Conservation (phyloP, 2,113 vertebrate genomes). For the Aleadryas rufinucha region DNA sequence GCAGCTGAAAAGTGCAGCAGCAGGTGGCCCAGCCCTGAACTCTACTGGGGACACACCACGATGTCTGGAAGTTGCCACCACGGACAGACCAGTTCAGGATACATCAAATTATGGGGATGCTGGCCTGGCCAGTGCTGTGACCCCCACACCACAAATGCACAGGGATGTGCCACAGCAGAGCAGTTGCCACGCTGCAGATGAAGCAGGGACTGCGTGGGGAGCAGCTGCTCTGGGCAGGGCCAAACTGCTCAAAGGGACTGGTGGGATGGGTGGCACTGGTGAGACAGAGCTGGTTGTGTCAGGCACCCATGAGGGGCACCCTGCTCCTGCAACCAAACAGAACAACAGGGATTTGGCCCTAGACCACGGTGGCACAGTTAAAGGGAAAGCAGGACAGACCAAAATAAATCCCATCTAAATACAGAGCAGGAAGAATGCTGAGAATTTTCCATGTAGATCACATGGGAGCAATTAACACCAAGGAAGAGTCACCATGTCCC, state of each 20-base stretch:
- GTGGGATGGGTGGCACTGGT: neutral
- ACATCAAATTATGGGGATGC: neutral
- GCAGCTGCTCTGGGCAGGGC: neutral
- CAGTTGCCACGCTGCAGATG: neutral
- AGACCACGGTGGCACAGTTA: neutral
- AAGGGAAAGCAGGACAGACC: neutral
- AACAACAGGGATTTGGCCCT: neutral
- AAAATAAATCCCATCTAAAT: constrained; percentile 19
- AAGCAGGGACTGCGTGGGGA: neutral
- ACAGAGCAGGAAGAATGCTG: neutral
- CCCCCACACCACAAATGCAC: neutral
- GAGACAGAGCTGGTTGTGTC: neutral
- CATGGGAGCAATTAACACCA: neutral
- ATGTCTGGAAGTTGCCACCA: neutral
- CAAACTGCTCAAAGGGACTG: neutral
- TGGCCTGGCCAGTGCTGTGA: neutral
- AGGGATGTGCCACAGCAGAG: neutral
- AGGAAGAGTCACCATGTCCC: neutral
- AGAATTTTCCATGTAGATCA: neutral
- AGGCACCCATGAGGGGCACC: neutral
- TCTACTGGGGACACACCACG: neutral
- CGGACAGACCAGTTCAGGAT: neutral
- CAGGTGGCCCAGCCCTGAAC: neutral
- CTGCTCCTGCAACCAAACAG: neutral
- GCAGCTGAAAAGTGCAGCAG: neutral